Conservation (phyloP, 92 coral and sea anemone genomes). For the Pocillopora meandrina region DNA sequence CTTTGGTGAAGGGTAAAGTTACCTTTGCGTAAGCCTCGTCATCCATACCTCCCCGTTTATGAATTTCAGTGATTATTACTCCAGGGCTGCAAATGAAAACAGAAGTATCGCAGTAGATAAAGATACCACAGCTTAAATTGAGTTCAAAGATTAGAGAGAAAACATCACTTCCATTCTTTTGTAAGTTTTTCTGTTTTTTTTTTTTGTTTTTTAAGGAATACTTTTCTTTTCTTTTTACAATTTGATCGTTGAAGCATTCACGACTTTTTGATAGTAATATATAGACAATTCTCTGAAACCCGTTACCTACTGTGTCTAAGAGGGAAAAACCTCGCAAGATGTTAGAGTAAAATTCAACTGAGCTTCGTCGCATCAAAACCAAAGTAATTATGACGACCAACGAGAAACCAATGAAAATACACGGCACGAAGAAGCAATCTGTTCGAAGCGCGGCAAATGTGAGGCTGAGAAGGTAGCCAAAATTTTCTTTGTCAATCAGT, state of each 20-base stretch:
- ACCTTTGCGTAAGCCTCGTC: slow-evolving; percentile 71
- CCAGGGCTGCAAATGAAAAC: slow-evolving; percentile 61
- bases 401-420: background rate
- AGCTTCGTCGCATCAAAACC: too few species aligned
- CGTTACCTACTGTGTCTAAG: too few species aligned
- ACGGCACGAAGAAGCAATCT: background rate
- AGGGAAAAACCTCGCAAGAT: too few species aligned
- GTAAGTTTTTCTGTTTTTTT: too few species aligned
- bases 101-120: too few species aligned
- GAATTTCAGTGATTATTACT: slow-evolving; percentile 63
- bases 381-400: too few species aligned
- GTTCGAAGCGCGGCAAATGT: background rate
- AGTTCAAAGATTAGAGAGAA: background rate
- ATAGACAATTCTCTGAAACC: too few species aligned
- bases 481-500: background rate
- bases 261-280: too few species aligned
- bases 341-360: too few species aligned
- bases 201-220: too few species aligned
- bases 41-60: slow-evolving; percentile 72
- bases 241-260: background rate
- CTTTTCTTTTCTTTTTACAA: too few species aligned
- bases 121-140: too few species aligned
- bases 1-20: background rate
- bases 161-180: background rate
- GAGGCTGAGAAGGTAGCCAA: background rate